These are phyloP conservation scores for Gallinago solitaria DNA, from an alignment of 2,797 vertebrate genomes.

Conservation along the genomic window DNA sequence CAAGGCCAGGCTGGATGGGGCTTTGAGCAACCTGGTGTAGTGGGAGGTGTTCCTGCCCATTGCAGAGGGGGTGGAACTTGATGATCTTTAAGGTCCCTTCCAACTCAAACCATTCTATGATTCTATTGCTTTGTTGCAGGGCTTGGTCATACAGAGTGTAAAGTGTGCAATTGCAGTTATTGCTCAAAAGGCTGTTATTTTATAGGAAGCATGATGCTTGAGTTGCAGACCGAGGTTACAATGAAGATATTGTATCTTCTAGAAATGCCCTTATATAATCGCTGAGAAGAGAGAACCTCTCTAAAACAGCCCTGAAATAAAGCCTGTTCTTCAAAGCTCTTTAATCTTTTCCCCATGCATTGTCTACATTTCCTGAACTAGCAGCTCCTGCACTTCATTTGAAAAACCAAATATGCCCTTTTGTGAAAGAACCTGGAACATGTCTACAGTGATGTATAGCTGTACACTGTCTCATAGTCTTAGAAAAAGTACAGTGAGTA, in stretches of 20 bases:
- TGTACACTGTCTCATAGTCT: not conserved
- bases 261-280: not conserved
- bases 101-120: no score
- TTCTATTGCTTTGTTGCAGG: not conserved
- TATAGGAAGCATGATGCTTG: not conserved
- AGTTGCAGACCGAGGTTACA: not conserved
- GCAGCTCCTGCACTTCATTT: not conserved
- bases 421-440: not conserved
- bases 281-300: not conserved
- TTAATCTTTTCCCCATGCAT: accelerated
- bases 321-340: not conserved
- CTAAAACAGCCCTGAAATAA: not conserved
- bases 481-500: not conserved
- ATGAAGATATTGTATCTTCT: not conserved
- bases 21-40: no score
- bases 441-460: not conserved
- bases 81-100: no score
- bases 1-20: no score
- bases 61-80: no score
- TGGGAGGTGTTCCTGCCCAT: no score
- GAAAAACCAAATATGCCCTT: not conserved
- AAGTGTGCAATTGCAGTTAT: not conserved
- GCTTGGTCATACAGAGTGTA: no score
- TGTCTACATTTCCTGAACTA: not conserved
- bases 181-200: not conserved